These are phyloP conservation scores for Temnothorax unifasciatus DNA, from an alignment of 2,888 invertebrate species.

Conservation along the genomic window DNA sequence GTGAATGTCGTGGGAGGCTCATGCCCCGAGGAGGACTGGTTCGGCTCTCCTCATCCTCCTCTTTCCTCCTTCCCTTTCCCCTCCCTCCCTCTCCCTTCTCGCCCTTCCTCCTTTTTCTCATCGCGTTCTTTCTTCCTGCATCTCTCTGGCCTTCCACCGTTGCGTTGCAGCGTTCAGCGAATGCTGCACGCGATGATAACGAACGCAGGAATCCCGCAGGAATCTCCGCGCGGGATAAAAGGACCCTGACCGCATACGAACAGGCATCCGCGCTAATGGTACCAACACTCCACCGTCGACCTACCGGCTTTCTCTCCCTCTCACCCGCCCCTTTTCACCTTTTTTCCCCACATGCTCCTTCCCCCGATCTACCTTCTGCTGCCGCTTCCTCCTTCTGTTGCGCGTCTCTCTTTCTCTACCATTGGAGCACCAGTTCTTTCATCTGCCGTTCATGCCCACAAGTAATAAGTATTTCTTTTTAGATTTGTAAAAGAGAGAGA, in stretches of 20 bases:
- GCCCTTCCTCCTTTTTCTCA: conserved; percentile 61
- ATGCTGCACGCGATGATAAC: conserved; percentile 82
- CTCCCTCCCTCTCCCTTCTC: conserved; percentile 21
- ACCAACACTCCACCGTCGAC: conserved; percentile 74
- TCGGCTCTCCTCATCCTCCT: conserved; percentile 57
- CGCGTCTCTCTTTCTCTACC: conserved; percentile 32
- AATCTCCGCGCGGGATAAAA: conserved; percentile 81
- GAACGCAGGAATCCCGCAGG: conserved; percentile 80
- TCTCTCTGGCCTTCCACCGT: conserved; percentile 59
- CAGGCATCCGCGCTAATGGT: conserved; percentile 84
- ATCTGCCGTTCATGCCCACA: conserved; percentile 21
- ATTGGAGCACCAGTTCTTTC: conserved; percentile 25
- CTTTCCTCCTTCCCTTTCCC: conserved; percentile 16
- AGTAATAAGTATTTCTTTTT: conserved; percentile 73
- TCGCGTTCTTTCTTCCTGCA: conserved; percentile 60
- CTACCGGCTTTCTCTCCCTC: conserved; percentile 47
- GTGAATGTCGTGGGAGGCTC: conserved; percentile 82
- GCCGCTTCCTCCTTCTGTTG: conserved; percentile 41
- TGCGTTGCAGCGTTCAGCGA: conserved; percentile 62
- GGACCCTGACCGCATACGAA: conserved; percentile 80
- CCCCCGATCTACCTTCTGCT: conserved; percentile 2
- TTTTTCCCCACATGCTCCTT: conserved; percentile 44
- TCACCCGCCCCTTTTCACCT: conserved; percentile 25
- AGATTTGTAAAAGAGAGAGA: conserved; percentile 52
- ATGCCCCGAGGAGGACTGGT: conserved; percentile 72